Conservation (phyloP, 2,113 vertebrate genomes). For the Sturnira hondurensis region DNA sequence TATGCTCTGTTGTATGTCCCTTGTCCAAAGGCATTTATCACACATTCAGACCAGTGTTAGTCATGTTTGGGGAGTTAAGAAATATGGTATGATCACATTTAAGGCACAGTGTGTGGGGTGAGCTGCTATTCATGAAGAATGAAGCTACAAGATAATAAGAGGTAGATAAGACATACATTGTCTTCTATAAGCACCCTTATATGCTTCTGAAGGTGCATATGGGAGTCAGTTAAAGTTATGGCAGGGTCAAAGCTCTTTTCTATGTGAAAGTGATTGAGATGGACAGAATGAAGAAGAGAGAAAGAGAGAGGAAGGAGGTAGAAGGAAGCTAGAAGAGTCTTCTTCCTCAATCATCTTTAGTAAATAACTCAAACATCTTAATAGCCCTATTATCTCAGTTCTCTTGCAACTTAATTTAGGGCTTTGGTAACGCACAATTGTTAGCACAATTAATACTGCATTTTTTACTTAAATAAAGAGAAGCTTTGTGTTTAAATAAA, state of each 20-base stretch:
- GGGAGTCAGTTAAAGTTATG: not conserved
- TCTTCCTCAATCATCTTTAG: not conserved
- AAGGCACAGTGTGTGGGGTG: not conserved
- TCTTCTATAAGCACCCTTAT: too few relatives aligned
- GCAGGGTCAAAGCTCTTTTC: not conserved
- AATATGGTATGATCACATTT: not conserved
- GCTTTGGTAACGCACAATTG: conserved; percentile 27
- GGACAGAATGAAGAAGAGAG: not conserved
- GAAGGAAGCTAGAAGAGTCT: not conserved
- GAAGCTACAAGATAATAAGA: not conserved
- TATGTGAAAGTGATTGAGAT: not conserved
- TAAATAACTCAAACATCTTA: conserved; percentile 22
- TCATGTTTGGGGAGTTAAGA: not conserved
- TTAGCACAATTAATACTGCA: conserved; percentile 10
- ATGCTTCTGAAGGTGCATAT: not conserved
- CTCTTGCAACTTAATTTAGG: conserved; percentile 33
- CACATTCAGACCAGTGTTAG: not conserved
- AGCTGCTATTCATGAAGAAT: not conserved
- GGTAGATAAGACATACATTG: too few relatives aligned
- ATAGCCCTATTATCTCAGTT: conserved; percentile 33
- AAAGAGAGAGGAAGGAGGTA: not conserved
- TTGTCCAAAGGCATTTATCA: not conserved
- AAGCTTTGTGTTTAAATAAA: conserved; percentile 15
- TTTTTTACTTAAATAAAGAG: not conserved
- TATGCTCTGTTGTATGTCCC: not conserved